phyloP scores from a whole-genome alignment of 2,113 vertebrate genomes.

The Falco punctatus region DNA sequence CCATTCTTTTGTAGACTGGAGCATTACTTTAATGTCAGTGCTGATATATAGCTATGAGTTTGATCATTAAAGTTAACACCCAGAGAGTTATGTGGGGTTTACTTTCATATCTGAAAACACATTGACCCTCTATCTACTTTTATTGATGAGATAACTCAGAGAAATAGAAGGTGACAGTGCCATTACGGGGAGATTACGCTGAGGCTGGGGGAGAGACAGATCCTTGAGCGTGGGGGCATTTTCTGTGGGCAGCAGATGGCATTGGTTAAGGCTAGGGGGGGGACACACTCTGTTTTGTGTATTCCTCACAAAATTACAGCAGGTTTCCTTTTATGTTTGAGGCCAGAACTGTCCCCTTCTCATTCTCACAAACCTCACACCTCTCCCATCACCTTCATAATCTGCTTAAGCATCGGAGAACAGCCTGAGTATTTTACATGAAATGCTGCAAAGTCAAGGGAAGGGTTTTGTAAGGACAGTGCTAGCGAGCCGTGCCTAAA shows the following conservation, averaged over 20 bases:
- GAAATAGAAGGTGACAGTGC: slow-evolving; percentile 51
- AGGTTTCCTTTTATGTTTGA: not conserved
- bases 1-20: not conserved
- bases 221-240: not conserved
- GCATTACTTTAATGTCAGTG: slow-evolving; percentile 54
- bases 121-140: slow-evolving; percentile 48
- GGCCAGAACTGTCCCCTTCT: not conserved
- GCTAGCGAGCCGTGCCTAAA: not conserved
- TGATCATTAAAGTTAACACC: slow-evolving; percentile 60
- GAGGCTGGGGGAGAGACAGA: not conserved
- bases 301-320: not conserved
- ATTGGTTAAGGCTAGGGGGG: not conserved
- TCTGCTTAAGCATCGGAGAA: not conserved
- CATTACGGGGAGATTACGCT: slow-evolving; percentile 7
- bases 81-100: slow-evolving; percentile 49
- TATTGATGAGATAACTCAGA: slow-evolving; percentile 62
- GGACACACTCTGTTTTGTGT: not conserved
- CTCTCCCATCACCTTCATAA: not conserved
- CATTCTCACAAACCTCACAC: not conserved
- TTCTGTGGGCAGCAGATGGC: not conserved
- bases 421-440: not conserved
- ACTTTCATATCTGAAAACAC: slow-evolving; percentile 54
- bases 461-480: not conserved
- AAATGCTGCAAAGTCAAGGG: not conserved
- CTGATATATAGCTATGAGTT: slow-evolving; percentile 55